phyloP scores from a whole-genome alignment of 2,888 invertebrate genomes.

The Stenolophus ochropezus region DNA sequence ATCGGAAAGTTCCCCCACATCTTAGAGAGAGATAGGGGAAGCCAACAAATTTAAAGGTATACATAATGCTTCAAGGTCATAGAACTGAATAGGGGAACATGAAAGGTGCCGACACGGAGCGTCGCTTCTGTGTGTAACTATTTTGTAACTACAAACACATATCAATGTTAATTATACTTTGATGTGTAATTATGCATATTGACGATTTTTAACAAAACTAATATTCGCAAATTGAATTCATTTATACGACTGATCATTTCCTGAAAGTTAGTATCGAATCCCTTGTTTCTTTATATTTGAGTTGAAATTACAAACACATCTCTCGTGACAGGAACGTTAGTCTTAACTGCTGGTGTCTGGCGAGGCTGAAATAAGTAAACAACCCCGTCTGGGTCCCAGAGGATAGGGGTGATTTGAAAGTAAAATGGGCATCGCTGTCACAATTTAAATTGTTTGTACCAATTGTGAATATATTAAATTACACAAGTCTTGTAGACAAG shows the following conservation, averaged over 20 bases:
- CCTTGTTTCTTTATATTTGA: conserved; percentile 10
- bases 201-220: neutral
- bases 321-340: neutral
- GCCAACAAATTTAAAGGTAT: no score
- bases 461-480: conserved; percentile 38
- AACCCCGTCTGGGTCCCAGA: conserved; percentile 21
- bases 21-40: no score
- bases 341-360: conserved; percentile 16
- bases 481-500: conserved; percentile 23
- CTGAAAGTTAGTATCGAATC: no score
- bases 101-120: no score
- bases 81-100: no score
- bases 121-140: no score
- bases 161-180: no score
- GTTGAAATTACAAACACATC: conserved; percentile 11
- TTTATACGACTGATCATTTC: neutral
- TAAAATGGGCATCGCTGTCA: conserved; percentile 42
- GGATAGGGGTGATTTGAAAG: conserved; percentile 50
- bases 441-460: conserved; percentile 45
- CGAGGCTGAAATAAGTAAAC: conserved; percentile 36
- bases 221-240: neutral
- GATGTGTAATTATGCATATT: neutral
- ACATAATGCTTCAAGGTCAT: no score
- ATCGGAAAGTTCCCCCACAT: no score
- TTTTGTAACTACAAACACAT: no score